Evolutionary conservation across 2,797 vertebrate genomes (phyloP).

Genomic region (Pyrrhura leucotis): DNA sequence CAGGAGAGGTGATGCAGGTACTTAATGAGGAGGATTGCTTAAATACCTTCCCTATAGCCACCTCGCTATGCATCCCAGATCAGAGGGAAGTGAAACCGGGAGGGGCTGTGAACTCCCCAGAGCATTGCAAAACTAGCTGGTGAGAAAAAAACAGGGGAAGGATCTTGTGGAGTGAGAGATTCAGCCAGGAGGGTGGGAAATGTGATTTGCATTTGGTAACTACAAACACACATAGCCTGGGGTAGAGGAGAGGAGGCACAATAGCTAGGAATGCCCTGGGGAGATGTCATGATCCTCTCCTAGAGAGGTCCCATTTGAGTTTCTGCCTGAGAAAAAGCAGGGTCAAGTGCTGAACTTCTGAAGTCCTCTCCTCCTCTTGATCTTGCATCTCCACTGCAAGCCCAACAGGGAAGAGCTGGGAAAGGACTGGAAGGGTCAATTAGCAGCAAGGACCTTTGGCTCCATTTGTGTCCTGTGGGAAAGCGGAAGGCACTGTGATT

Average conservation of each 20-base stretch:
- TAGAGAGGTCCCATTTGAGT: background rate
- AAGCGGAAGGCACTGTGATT: background rate
- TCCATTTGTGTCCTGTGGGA: background rate
- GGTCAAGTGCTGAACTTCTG: slow-evolving; percentile 35
- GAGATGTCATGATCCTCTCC: background rate
- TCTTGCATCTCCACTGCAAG: background rate
- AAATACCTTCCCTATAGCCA: background rate
- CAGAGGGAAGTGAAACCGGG: background rate
- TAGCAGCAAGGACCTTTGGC: background rate
- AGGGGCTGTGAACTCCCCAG: background rate
- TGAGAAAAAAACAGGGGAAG: background rate
- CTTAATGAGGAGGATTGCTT: background rate
- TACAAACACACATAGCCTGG: slow-evolving; percentile 38
- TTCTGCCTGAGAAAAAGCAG: slow-evolving; percentile 27
- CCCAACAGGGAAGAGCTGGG: background rate
- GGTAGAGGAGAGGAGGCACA: slow-evolving; percentile 37
- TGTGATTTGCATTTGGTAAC: slow-evolving; percentile 60
- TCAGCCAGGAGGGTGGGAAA: slow-evolving; percentile 48
- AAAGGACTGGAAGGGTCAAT: background rate
- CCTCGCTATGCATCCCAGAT: background rate
- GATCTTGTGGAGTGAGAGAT: background rate
- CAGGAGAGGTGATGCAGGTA: background rate
- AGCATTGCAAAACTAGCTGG: background rate
- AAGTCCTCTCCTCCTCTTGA: background rate
- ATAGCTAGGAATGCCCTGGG: slow-evolving; percentile 37